Base-by-base conservation (phyloP, 2,113 vertebrate genomes). In the Ailuropoda melanoleuca region DNA sequence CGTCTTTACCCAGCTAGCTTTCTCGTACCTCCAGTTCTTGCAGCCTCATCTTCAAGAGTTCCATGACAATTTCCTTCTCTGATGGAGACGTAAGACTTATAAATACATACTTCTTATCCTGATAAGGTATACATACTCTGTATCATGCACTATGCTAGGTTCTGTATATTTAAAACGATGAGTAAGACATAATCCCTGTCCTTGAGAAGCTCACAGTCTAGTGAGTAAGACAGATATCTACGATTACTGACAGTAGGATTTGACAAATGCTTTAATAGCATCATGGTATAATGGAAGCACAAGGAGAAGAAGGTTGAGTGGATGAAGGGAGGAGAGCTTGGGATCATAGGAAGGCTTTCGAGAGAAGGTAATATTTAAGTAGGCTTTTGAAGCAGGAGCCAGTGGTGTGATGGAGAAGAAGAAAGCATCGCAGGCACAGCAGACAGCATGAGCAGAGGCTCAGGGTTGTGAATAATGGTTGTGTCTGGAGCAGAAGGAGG, bases 81-180 rank as follows among this genome's bases (percentile, higher is more conserved):
- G 58, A 55, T 88, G 50, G 55, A 39, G 83, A 48, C 31, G 21
- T 21, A 62, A 43, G 15, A 90, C 26, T 90, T 81, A 48, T 4
- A 89, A 23, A 24, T 93, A 77, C 23, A 6, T 34, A 39, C 58
- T 50, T 93, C 77, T 66, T 60, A 43, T 11, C 75, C 56, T 68
- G 46, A 46, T 82, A 75, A 53, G 48, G 5, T 37, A 34, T 66
- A 56, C 2, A 82, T 53, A 37, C 31, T 46, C 37, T 85, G 11
- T 39, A 6, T 60, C 56, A 60, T 6, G 31, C 3, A 39, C 23
- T 37, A 3, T 82, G 78, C n/a, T 75, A 37, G 24, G n/a, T 64
- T 70, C 19, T 88, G 15, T 85, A 39, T 83, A 88, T 95, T 96
- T 90, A 77, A 93, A 82, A 83, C 21, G 62, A 90, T 60, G 29